These are phyloP conservation scores for Dasyurus viverrinus DNA, from an alignment of 2,113 vertebrate genomes.

Conservation along the genomic window DNA sequence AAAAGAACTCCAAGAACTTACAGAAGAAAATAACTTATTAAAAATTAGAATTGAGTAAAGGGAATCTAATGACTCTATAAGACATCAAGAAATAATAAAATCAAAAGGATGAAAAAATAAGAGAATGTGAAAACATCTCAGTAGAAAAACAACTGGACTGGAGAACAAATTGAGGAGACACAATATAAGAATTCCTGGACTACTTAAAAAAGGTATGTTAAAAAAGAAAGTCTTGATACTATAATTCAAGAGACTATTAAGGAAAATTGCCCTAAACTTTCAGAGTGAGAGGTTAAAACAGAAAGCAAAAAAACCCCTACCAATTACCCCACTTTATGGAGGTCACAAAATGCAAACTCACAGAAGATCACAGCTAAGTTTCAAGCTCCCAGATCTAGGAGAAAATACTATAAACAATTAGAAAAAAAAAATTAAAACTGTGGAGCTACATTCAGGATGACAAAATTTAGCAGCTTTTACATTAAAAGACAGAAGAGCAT, in stretches of 20 bases:
- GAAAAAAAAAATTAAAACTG: neutral
- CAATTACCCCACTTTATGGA: neutral
- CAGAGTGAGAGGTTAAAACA: neutral
- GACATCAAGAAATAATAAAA: too few species aligned
- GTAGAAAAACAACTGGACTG: too few species aligned
- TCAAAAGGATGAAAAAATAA: too few species aligned
- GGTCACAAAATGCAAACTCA: neutral
- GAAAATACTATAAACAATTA: neutral
- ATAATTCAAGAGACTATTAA: neutral
- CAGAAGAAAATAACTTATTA: too few species aligned
- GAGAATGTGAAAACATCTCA: too few species aligned
- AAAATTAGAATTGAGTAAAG: too few species aligned
- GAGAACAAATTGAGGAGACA: neutral
- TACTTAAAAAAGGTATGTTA: neutral
- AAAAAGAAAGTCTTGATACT: neutral
- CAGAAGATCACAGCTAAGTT: neutral
- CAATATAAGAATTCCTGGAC: neutral
- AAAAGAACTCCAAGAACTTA: too few species aligned
- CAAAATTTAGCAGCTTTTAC: neutral
- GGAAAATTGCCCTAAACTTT: neutral
- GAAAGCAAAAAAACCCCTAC: neutral
- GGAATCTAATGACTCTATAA: too few species aligned
- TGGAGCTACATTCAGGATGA: neutral
- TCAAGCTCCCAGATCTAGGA: neutral
- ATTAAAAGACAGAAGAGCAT: neutral